phyloP scores from a whole-genome alignment of 2,113 vertebrate genomes.

The Nycticryphes semicollaris region DNA sequence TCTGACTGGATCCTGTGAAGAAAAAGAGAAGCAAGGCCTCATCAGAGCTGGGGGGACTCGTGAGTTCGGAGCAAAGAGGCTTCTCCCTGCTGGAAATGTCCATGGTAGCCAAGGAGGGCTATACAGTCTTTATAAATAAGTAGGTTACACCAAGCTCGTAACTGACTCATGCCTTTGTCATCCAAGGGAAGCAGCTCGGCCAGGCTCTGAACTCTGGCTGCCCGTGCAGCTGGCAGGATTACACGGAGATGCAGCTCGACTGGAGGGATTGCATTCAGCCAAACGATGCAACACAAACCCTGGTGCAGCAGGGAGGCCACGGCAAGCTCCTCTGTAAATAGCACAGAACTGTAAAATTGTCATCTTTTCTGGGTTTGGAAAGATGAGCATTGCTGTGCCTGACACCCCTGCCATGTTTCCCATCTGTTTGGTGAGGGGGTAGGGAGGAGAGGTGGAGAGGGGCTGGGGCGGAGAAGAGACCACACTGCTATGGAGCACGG shows the following conservation, averaged over 20 bases:
- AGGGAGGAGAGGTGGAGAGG: not conserved
- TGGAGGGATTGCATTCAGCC: not conserved
- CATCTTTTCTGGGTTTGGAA: not conserved
- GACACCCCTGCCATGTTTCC: rapidly evolving
- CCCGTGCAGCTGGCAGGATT: not conserved
- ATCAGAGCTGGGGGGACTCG: rapidly evolving
- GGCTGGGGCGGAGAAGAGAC: not conserved
- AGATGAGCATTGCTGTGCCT: not conserved
- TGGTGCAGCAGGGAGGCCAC: not conserved
- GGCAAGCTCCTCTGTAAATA: not conserved
- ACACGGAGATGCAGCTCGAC: not conserved
- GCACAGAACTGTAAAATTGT: not conserved
- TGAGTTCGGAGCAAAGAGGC: not conserved
- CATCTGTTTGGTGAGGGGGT: not conserved
- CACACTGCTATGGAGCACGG: rapidly evolving
- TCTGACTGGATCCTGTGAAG: not conserved
- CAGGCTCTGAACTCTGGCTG: conserved; percentile 5
- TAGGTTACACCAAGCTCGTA: not conserved
- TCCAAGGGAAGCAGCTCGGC: not conserved
- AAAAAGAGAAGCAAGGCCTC: not conserved
- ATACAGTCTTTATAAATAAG: not conserved
- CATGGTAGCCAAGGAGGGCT: not conserved
- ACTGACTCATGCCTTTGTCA: conserved; percentile 2
- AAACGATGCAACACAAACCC: not conserved
- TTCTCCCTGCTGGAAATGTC: not conserved